Base-by-base conservation (phyloP, 1,140 invertebrate genomes). In the Cydia pomonella region DNA sequence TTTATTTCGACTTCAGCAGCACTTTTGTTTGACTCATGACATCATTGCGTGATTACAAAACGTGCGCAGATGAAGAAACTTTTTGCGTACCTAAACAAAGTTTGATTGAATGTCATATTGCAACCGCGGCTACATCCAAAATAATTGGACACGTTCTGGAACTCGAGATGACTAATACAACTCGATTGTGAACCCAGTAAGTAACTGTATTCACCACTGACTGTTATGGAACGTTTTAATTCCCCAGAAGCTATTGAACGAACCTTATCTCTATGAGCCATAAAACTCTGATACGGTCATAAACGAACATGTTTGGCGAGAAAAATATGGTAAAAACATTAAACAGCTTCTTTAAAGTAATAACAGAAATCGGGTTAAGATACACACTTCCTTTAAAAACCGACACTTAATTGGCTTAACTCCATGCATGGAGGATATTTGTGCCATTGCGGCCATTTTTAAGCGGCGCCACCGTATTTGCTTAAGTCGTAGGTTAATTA, bases 91-190 rank as follows among this genome's bases (percentile, higher is more conserved):
- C 4, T 21, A 59, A 59, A 21, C 21, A 69, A 27, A 25, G 16
- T 69, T 33, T 69, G n/a, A 21, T 66, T 66, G 25, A 66, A 66
- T 25, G 33, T 33, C 3, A 7, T 18, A n/a, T 69, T n/a, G 16
- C 29, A 41, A 18, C 33, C 6, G 6, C 63, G 13, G 29, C 64
- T 29, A 33, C 27, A 38, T 27, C 29, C 21, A 44, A 18, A 21
- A 53, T 73, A 83, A 82, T 83, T 82, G 77, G 73, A 75, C 80
- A 83, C 81, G 79, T 83, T 73, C 78, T 74, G n/a, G 5, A 69
- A 33, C 53, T 21, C 23, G 64, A 38, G 29, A 38, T 38, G 64
- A 38, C 64, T 33, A 66, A 69, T 69, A 69, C n/a, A 29, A 3
- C 29, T 38, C 33, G 16, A 41, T 9, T 69, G n/a, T 38, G 23